Percentiles rank a stretch among this genome's conserved stretches.
phyloP scores from a whole-genome alignment of 2,113 vertebrate genomes.

The Spea multiplicata region DNA sequence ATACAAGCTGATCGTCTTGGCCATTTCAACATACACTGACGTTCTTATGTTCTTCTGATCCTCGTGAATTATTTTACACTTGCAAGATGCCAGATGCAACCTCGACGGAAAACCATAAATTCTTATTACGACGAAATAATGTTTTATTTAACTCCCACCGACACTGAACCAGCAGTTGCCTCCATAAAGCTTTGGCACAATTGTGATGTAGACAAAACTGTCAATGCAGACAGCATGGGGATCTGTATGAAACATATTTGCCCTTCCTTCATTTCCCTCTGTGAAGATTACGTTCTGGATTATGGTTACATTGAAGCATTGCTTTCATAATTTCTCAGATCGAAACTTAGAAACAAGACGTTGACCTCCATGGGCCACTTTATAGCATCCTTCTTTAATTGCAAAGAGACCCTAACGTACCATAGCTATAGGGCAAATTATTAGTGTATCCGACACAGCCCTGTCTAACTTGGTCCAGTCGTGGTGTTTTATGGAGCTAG shows the following conservation, averaged over 20 bases:
- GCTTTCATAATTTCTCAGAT: constrained; percentile 48
- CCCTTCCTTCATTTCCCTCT: constrained; percentile 43
- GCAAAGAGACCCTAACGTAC: constrained; percentile 38
- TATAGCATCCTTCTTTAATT: constrained; percentile 42
- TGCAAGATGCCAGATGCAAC: neutral
- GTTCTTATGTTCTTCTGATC: neutral
- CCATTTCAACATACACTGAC: neutral
- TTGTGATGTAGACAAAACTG: neutral
- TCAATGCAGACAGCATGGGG: constrained; percentile 37
- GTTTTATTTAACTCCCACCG: neutral
- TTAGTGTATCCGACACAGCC: constrained; percentile 26
- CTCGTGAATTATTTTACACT: neutral
- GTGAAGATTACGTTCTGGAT: constrained; percentile 21
- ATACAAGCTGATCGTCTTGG: neutral
- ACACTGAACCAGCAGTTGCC: neutral
- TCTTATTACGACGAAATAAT: neutral
- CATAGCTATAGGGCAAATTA: constrained; percentile 47
- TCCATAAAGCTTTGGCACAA: neutral
- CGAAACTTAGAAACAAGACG: constrained; percentile 32
- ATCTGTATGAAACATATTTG: constrained; percentile 38
- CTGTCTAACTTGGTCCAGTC: constrained; percentile 2
- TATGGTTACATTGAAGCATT: constrained; percentile 34
- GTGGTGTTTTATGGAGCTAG: constrained; percentile 39
- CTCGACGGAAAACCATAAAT: neutral
- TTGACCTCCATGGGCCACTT: constrained; percentile 38